Conservation (phyloP, 2,888 invertebrate species). For the Drosophila mercatorum region DNA sequence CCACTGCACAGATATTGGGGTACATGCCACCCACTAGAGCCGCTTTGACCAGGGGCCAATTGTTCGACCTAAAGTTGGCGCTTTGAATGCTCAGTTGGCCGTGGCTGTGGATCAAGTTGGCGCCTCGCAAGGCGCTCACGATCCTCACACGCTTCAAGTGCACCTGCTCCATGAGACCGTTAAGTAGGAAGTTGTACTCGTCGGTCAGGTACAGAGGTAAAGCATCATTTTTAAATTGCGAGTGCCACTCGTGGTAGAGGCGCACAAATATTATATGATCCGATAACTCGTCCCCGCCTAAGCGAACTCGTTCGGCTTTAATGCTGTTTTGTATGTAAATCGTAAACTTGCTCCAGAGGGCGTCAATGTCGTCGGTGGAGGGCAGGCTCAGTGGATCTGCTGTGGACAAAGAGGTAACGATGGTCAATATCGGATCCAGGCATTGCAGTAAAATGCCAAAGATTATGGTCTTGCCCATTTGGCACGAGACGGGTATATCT, state of each 20-base stretch:
- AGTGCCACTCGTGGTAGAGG: slow-evolving; percentile 83
- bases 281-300: slow-evolving; percentile 91
- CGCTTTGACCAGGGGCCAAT: slow-evolving; percentile 88
- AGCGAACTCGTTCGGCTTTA: slow-evolving; percentile 82
- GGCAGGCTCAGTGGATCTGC: slow-evolving; percentile 55
- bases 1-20: slow-evolving; percentile 85
- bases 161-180: slow-evolving; percentile 65
- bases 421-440: slow-evolving; percentile 95
- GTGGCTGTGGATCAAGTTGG: slow-evolving; percentile 45
- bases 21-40: slow-evolving; percentile 94
- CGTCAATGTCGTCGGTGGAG: slow-evolving; percentile 54
- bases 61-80: slow-evolving; percentile 43
- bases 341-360: slow-evolving; percentile 80
- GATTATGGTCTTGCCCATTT: slow-evolving; percentile 94
- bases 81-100: slow-evolving; percentile 44
- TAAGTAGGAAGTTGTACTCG: slow-evolving; percentile 63
- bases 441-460: slow-evolving; percentile 96
- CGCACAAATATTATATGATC: slow-evolving; percentile 95
- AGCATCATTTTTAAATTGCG: slow-evolving; percentile 11
- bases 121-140: slow-evolving; percentile 35
- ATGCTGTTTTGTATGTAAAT: slow-evolving; percentile 77
- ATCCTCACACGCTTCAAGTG: slow-evolving; percentile 42
- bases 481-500: slow-evolving; percentile 95
- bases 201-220: slow-evolving; percentile 44
- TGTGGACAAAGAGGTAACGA: slow-evolving; percentile 92